Percentiles rank a stretch among this genome's conserved stretches.
Evolutionary conservation across 2,113 vertebrate genomes (phyloP).

Genomic region (Ceratotherium simum): DNA sequence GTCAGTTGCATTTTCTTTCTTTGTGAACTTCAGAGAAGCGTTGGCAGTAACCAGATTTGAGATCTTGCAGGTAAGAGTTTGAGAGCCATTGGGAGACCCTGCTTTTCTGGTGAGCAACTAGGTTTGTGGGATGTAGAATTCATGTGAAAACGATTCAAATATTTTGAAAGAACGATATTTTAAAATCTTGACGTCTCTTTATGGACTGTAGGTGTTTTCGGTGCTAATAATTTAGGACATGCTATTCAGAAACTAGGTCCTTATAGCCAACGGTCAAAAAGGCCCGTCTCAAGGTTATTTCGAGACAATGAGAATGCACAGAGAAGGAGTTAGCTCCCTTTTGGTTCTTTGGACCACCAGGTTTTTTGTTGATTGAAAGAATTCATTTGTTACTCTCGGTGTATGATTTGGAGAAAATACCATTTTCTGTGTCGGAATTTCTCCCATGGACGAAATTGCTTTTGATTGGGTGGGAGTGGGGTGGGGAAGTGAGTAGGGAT

Average conservation of each 20-base stretch:
- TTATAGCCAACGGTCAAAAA: neutral
- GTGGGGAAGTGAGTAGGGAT: neutral
- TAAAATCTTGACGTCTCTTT: constrained; percentile 14
- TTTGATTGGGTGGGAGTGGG: neutral
- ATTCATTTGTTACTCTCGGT: constrained; percentile 18
- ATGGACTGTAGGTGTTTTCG: neutral
- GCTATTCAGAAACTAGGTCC: neutral
- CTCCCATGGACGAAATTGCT: neutral
- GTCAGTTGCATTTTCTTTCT: constrained; percentile 26
- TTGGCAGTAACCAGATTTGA: neutral
- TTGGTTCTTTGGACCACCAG: neutral
- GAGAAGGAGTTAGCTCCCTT: neutral
- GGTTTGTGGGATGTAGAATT: neutral
- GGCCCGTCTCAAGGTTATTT: neutral
- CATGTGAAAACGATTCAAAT: neutral
- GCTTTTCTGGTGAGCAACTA: neutral
- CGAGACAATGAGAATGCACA: neutral
- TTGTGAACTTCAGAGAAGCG: neutral
- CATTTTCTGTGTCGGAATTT: constrained; percentile 11
- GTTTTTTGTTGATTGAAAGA: neutral
- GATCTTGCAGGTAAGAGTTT: neutral
- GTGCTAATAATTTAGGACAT: neutral
- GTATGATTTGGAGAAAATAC: neutral
- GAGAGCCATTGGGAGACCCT: neutral
- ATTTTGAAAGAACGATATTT: constrained; percentile 28